These are phyloP conservation scores for Rhogogaster chlorosoma DNA, from an alignment of 2,888 invertebrate species.

Conservation along the genomic window DNA sequence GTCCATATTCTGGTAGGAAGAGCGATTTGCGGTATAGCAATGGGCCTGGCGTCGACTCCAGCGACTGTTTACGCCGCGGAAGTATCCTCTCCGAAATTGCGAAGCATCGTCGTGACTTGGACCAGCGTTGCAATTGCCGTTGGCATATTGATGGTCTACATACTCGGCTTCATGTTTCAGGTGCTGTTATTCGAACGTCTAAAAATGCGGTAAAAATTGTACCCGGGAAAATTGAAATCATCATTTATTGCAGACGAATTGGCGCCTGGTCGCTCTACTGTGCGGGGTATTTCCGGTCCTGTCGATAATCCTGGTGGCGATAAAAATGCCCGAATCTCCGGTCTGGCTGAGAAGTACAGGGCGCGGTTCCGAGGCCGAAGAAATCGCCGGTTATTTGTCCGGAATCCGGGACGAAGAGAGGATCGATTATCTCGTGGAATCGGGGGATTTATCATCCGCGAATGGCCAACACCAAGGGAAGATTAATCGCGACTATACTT, in stretches of 20 bases:
- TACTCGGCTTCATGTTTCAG: conserved; percentile 78
- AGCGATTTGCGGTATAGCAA: conserved; percentile 78
- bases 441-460: not conserved
- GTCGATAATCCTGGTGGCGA: conserved; percentile 74
- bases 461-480: not conserved
- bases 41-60: conserved; percentile 80
- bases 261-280: conserved; percentile 77
- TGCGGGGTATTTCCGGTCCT: conserved; percentile 77
- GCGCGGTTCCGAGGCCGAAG: conserved; percentile 78
- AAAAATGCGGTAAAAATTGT: not conserved
- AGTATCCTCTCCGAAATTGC: conserved; percentile 76
- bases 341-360: conserved; percentile 79
- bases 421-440: conserved; percentile 63
- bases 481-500: not conserved
- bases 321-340: conserved; percentile 80
- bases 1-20: conserved; percentile 77
- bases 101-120: conserved; percentile 81
- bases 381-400: conserved; percentile 74
- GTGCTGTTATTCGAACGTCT: conserved; percentile 66
- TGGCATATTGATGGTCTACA: conserved; percentile 80
- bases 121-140: conserved; percentile 79
- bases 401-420: conserved; percentile 68
- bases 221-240: too few species aligned
- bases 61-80: conserved; percentile 81
- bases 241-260: conserved; percentile 74